Evolutionary conservation across 2,113 vertebrate species (phyloP).

Genomic region (Catharus fuscescens): DNA sequence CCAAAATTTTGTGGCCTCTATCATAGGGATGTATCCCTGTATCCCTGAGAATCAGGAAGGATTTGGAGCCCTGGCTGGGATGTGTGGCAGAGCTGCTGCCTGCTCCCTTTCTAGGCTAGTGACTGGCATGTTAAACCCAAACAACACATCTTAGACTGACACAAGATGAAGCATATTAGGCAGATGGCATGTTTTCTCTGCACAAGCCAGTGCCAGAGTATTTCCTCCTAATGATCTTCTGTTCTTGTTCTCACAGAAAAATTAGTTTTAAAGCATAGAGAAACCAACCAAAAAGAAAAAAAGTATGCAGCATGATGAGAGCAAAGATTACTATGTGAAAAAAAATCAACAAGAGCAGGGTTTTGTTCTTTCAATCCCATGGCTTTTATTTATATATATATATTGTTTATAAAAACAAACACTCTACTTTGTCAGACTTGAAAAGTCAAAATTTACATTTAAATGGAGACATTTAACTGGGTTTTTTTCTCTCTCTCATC

Average conservation of each 20-base stretch:
- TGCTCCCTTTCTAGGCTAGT: conserved; percentile 11
- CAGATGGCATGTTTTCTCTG: conserved; percentile 59
- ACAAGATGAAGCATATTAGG: conserved; percentile 56
- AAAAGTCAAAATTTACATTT: conserved; percentile 74
- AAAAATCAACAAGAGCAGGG: background rate
- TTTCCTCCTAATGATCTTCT: conserved; percentile 42
- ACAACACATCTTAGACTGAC: conserved; percentile 34
- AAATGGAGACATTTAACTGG: conserved; percentile 61
- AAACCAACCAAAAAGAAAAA: background rate
- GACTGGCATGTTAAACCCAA: conserved; percentile 49
- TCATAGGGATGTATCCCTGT: background rate
- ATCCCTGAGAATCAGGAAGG: background rate
- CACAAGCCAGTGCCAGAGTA: background rate
- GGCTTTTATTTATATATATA: conserved; percentile 23
- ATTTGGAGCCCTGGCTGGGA: background rate
- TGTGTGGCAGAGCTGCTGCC: background rate
- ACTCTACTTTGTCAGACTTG: conserved; percentile 42
- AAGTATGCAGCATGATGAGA: background rate
- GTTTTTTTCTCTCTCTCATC: background rate
- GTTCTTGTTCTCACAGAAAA: conserved; percentile 42
- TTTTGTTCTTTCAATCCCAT: conserved; percentile 22
- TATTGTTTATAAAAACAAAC: conserved; percentile 52
- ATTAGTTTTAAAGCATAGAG: conserved; percentile 55
- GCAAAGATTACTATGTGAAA: conserved; percentile 8
- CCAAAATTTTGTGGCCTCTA: background rate